phyloP scores from a whole-genome alignment of 2,113 vertebrate genomes.

The Ptilonorhynchus violaceus region DNA sequence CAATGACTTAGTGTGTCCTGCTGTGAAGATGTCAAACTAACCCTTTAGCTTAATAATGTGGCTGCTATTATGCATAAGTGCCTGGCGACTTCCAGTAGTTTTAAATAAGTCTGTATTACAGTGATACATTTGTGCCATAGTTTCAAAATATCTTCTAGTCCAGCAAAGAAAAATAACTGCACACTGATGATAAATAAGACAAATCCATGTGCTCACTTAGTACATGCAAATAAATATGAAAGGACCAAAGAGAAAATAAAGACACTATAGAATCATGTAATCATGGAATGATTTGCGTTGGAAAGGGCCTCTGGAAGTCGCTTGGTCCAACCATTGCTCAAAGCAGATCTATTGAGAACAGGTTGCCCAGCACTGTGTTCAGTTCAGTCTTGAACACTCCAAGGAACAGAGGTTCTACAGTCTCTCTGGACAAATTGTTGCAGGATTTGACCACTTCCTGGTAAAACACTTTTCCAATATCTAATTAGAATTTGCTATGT shows the following conservation, averaged over 20 bases:
- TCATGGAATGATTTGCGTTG: not conserved
- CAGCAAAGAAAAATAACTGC: not conserved
- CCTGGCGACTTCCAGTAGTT: not conserved
- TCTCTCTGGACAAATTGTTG: not conserved
- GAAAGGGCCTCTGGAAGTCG: not conserved
- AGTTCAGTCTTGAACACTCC: not conserved
- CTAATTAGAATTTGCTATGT: not conserved
- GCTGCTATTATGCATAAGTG: accelerated
- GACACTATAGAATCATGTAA: not conserved
- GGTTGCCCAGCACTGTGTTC: not conserved
- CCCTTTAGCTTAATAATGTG: not conserved
- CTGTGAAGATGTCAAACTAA: not conserved
- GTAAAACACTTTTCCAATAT: not conserved
- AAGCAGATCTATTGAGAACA: not conserved
- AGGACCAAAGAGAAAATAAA: not conserved
- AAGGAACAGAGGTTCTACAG: not conserved
- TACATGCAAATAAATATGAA: not conserved
- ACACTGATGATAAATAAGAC: not conserved
- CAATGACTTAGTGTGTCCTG: not conserved
- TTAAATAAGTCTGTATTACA: not conserved
- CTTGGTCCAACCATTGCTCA: not conserved
- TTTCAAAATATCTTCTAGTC: not conserved
- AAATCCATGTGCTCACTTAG: not conserved
- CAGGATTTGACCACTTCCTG: not conserved
- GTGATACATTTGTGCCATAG: not conserved